phyloP scores from a whole-genome alignment of 2,888 invertebrate genomes.

The Cylindroiulus punctatus region DNA sequence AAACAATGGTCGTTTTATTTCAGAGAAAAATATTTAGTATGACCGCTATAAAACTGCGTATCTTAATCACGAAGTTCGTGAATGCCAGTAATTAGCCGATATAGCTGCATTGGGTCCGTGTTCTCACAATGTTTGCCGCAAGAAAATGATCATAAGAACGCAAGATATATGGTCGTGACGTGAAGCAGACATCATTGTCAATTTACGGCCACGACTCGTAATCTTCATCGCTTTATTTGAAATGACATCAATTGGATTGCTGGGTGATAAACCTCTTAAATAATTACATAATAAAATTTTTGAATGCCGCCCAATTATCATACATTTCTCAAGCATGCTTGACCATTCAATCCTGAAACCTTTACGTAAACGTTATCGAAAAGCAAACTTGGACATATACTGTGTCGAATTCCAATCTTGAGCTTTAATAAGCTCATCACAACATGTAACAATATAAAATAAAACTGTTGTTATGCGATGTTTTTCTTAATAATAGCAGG shows the following conservation, averaged over 20 bases:
- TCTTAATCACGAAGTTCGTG: constrained; percentile 38
- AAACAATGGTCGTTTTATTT: constrained; percentile 29
- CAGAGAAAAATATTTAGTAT: not conserved
- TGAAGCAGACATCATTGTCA: not conserved
- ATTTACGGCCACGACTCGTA: not conserved
- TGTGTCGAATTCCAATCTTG: too few relatives aligned
- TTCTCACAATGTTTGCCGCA: not conserved
- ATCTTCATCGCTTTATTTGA: not conserved
- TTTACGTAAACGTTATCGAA: too few relatives aligned
- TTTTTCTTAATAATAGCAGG: too few relatives aligned
- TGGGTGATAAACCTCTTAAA: not conserved
- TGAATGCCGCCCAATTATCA: not conserved
- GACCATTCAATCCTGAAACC: too few relatives aligned
- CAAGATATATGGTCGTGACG: not conserved
- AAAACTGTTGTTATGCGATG: too few relatives aligned
- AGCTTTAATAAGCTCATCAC: too few relatives aligned
- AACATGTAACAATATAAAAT: too few relatives aligned
- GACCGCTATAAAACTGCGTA: not conserved
- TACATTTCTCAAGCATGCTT: too few relatives aligned
- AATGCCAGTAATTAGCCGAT: constrained; percentile 13
- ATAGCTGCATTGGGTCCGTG: not conserved
- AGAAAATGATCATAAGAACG: not conserved
- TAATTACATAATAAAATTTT: not conserved
- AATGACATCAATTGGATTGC: not conserved
- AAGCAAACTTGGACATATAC: too few relatives aligned